Percentiles rank a stretch among this genome's conserved stretches.
These are phyloP conservation scores for Drosophila tsacasi DNA, from an alignment of 1,140 invertebrate species.

Conservation along the genomic window DNA sequence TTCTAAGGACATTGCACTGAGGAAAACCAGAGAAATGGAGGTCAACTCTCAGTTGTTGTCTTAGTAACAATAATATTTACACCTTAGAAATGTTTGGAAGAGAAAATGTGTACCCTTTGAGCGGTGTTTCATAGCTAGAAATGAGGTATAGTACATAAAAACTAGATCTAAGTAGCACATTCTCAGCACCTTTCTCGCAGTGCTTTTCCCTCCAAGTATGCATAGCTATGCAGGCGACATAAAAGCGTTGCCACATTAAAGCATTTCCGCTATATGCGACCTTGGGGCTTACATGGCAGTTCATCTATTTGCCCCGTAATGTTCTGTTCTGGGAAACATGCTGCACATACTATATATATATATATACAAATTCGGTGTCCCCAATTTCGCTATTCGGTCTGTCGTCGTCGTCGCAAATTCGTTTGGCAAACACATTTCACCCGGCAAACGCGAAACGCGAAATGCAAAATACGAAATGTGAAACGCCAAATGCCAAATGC, in stretches of 20 bases:
- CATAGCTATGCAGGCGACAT: not conserved
- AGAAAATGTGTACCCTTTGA: not conserved
- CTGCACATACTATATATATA: not conserved
- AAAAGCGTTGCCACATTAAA: slow-evolving; percentile 15
- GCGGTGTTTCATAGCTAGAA: too few relatives aligned
- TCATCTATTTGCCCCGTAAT: slow-evolving; percentile 17
- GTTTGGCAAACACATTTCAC: slow-evolving; percentile 47
- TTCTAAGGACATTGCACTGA: slow-evolving; percentile 30
- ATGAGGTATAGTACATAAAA: fast-evolving
- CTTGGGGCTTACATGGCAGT: slow-evolving; percentile 24
- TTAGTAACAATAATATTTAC: not conserved
- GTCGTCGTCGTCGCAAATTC: slow-evolving; percentile 24
- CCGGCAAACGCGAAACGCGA: slow-evolving; percentile 13
- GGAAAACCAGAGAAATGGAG: not conserved
- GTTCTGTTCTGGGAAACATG: slow-evolving; percentile 17
- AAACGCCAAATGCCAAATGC: slow-evolving; percentile 33
- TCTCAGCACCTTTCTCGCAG: not conserved
- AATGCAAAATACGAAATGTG: slow-evolving; percentile 13
- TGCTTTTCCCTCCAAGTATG: not conserved
- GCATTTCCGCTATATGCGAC: slow-evolving; percentile 23
- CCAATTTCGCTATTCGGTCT: slow-evolving; percentile 28
- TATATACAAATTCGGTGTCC: slow-evolving; percentile 15
- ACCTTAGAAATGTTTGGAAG: not conserved
- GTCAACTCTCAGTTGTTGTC: not conserved
- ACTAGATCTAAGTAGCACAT: too few relatives aligned